Evolutionary conservation across 1,140 invertebrate genomes (phyloP).

Genomic region (Zophobas atratus): DNA sequence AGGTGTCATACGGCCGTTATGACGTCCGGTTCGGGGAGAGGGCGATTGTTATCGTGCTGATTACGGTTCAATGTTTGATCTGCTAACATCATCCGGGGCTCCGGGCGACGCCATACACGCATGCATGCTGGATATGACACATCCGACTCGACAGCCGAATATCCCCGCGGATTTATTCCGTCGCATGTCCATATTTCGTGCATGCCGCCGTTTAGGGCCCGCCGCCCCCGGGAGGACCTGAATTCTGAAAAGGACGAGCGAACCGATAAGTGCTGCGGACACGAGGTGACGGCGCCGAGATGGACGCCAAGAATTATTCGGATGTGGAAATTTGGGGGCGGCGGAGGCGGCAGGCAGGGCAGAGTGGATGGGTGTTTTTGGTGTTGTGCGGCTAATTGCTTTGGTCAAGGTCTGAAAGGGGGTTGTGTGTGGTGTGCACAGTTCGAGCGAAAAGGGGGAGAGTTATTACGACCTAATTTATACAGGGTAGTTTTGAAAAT

Average conservation of each 20-base stretch:
- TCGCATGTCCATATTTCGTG: conserved; percentile 40
- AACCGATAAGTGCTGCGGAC: conserved; percentile 13
- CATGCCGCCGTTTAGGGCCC: conserved; percentile 14
- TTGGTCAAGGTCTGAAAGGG: too few relatives aligned
- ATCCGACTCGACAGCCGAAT: conserved; percentile 34
- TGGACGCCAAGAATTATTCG: too few relatives aligned
- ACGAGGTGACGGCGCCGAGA: not conserved
- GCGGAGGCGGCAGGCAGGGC: too few relatives aligned
- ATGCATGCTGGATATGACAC: conserved; percentile 21
- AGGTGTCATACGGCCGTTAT: conserved; percentile 31
- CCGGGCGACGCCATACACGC: conserved; percentile 22
- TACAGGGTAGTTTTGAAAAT: too few relatives aligned
- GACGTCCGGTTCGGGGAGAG: conserved; percentile 30
- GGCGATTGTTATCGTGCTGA: conserved; percentile 40
- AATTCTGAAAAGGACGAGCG: conserved; percentile 18
- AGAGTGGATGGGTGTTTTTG: too few relatives aligned
- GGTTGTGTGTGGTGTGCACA: too few relatives aligned
- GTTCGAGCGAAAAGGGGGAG: too few relatives aligned
- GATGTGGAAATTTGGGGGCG: too few relatives aligned
- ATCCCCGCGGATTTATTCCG: conserved; percentile 38
- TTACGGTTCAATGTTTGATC: conserved; percentile 43
- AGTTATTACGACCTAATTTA: too few relatives aligned
- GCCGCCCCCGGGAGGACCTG: not conserved
- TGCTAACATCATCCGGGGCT: conserved; percentile 36
- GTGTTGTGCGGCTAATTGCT: too few relatives aligned